Evolutionary conservation across 2,888 invertebrate genomes (phyloP), one percentile per base, ranked within the genome.

Genomic region (Schizaphis graminum): DNA sequence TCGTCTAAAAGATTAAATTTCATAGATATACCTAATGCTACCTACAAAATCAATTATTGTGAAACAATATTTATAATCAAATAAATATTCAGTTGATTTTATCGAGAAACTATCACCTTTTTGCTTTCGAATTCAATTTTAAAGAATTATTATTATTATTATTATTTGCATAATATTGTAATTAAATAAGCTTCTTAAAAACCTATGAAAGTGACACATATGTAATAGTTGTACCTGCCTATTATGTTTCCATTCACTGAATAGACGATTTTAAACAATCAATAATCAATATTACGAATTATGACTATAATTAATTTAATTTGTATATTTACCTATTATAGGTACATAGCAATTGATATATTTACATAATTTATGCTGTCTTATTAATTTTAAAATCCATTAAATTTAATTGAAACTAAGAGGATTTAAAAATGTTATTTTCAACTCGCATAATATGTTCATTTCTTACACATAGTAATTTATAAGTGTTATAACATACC

Each of bases 41-140:
- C 53, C 3, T n/a, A n/a, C n/a, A 41, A 28, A 26, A 57, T 44
- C 44, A 57, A 89, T 57, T 7, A 28, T 89, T 57, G 57, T 26
- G 56, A 88, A 49, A 53, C 11, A 13, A 44, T 13, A 57, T 41
- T 53, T 26, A 44, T 53, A 47, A 47, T 47, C 44, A 47, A 47
- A 47, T 47, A 89, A 57, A 89, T 77, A 91, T 28, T 49, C 49
- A 47, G 77, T 44, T 49, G 13, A 77, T 49, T n/a, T 77, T 49
- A 67, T 77, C 91, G 49, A 91, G 35, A 77, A 91, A 91, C 77
- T 11, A 91, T 91, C 91, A 49, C 35, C 67, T 77, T 49, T 91
- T 49, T 11, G 77, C 91, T 91, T 91, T 91, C 91, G 24, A 91
- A 91, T 77, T 89, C 24, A 61, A 61, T 89, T 57, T 57, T 13